Evolutionary conservation across 2,113 vertebrate species (phyloP), one percentile per base, ranked within the genome.

Genomic region (Mohoua ochrocephala): DNA sequence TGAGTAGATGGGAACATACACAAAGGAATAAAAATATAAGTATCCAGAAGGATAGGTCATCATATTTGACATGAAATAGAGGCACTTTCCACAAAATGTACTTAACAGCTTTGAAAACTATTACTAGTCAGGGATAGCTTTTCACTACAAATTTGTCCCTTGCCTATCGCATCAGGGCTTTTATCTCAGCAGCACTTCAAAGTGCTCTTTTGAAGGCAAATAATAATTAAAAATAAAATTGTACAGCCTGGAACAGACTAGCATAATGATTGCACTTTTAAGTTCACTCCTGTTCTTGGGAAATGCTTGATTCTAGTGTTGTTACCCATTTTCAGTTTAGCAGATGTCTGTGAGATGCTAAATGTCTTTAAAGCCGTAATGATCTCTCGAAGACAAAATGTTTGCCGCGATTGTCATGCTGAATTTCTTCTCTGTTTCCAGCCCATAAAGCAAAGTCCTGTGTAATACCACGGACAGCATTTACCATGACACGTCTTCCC

Each of bases 161-260:
- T 89, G 65, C 65, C 69, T 93, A 9, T 89, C 3, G 2, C 44
- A 82, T 75, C 53, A 68, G 37, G 45, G 84, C 77, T 94, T 93
- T 95, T 94, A 95, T 91, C 77, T 88, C 59, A 85, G 44, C 26
- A 84, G 57, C 61, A 61, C 41, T 94, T 86, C 64, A 91, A 67
- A 95, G 76, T 84, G 56, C 30, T 91, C 59, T 87, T 95, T 86
- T 91, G 77, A 97, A 94, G 65, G 65, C 56, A 89, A 95, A 93
- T 89, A 95, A 79, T 87, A 94, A 95, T 95, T 94, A 94, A 92
- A 93, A 94, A 95, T 94, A 89, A 91, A 87, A 69, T 33, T 64
- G 52, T 89, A 61, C 53, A 89, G 47, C 44, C 23, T 92, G 89
- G 28, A 87, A 87, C 17, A 95, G 69, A 64, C 69, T 89, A 92